A percentile compares a stretch with the other conserved stretches of the same genome.
Conservation (phyloP, 1,140 invertebrate genomes). For the Drosophila rhopaloa region DNA sequence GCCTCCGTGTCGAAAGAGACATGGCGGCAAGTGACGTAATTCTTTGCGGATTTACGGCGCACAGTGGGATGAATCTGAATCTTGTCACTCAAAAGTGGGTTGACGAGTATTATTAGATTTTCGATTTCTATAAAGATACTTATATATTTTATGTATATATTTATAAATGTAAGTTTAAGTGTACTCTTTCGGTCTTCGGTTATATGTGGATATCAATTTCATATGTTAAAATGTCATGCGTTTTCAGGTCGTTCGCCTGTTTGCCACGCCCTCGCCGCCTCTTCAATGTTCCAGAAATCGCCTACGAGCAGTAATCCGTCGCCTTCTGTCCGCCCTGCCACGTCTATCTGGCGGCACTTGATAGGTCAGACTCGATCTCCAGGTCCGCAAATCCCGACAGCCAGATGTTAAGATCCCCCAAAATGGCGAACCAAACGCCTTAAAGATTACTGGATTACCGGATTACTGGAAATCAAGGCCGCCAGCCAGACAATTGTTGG, state of each 20-base stretch:
- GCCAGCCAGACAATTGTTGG: slow-evolving; percentile 26
- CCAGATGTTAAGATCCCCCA: slow-evolving; percentile 22
- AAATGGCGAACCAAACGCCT: slow-evolving; percentile 16
- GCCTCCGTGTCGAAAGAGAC: slow-evolving; percentile 56
- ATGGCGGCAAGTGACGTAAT: slow-evolving; percentile 72
- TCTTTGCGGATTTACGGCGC: slow-evolving; percentile 13
- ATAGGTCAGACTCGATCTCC: slow-evolving; percentile 2
- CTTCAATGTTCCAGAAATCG: too few relatives aligned
- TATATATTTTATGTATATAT: slow-evolving; percentile 29
- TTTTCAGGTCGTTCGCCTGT: too few relatives aligned
- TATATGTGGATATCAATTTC: slow-evolving; percentile 32
- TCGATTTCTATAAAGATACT: slow-evolving; percentile 5
- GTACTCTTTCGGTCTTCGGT: slow-evolving; percentile 66
- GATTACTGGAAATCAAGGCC: background rate
- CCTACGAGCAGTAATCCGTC: background rate
- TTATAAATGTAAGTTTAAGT: slow-evolving; percentile 47
- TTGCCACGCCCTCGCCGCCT: too few relatives aligned
- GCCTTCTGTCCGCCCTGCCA: background rate
- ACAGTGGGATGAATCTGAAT: slow-evolving; percentile 17
- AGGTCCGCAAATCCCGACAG: slow-evolving; percentile 1
- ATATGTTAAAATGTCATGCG: background rate
- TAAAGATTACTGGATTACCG: background rate
- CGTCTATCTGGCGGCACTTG: background rate
- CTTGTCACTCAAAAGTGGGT: background rate
- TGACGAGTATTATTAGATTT: too few relatives aligned